Evolutionary conservation across 2,113 vertebrate species (phyloP).

Genomic region (Irena cyanogastra): DNA sequence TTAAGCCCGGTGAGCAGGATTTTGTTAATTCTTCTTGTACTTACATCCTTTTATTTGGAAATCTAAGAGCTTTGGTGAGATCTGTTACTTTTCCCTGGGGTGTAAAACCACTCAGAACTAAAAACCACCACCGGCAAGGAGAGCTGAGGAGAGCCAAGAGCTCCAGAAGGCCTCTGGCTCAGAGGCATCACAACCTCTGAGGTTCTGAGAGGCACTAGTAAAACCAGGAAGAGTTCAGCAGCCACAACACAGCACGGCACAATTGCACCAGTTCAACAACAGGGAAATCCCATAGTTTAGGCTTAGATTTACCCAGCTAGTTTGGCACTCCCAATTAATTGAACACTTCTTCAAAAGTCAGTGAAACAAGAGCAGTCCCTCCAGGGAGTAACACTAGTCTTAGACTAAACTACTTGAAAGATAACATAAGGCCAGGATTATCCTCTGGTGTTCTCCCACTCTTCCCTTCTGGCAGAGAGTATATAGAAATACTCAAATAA

Average conservation of each 20-base stretch:
- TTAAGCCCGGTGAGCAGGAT: background rate
- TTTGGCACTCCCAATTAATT: background rate
- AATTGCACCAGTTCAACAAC: background rate
- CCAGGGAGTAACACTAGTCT: background rate
- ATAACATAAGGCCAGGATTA: background rate
- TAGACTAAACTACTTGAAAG: background rate
- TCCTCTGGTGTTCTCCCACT: background rate
- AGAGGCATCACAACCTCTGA: background rate
- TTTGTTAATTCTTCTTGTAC: background rate
- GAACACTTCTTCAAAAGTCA: background rate
- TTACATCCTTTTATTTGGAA: background rate
- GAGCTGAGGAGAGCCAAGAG: background rate
- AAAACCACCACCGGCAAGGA: background rate
- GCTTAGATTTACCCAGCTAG: background rate
- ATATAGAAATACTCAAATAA: background rate
- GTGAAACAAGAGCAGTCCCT: background rate
- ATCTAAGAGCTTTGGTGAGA: background rate
- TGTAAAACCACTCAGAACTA: background rate
- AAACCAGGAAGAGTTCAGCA: background rate
- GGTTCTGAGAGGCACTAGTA: background rate
- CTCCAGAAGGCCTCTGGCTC: background rate
- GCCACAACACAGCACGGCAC: background rate
- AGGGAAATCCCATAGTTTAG: background rate
- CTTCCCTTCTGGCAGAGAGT: background rate
- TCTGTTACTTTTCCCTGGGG: background rate